Evolutionary conservation across 2,797 vertebrate genomes (phyloP).

Genomic region (Cottoperca gobio): DNA sequence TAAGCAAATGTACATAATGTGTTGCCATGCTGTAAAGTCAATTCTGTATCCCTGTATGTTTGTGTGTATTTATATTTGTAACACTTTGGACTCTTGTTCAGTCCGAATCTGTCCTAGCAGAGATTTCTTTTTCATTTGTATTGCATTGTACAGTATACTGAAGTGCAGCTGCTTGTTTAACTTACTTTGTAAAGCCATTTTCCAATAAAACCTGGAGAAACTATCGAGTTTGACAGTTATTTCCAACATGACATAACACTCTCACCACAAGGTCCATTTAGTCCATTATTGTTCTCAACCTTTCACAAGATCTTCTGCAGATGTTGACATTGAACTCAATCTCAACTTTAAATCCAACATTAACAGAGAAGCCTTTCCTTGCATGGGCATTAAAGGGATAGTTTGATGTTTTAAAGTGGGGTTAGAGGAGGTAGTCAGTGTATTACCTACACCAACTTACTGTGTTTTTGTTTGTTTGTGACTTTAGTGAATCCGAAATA

Average conservation of each 20-base stretch:
- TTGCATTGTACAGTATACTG: conserved; percentile 47
- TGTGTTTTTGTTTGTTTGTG: too few relatives aligned
- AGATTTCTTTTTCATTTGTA: conserved; percentile 53
- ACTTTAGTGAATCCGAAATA: too few relatives aligned
- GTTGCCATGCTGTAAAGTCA: conserved; percentile 70
- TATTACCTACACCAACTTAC: too few relatives aligned
- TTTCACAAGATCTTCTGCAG: not conserved
- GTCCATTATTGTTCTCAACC: too few relatives aligned
- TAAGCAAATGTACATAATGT: conserved; percentile 76
- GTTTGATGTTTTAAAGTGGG: too few relatives aligned
- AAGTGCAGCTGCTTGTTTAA: conserved; percentile 64
- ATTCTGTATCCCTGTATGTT: conserved; percentile 61
- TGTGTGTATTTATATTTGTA: conserved; percentile 77
- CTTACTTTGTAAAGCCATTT: conserved; percentile 73
- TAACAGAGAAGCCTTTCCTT: too few relatives aligned
- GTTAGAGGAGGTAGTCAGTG: too few relatives aligned
- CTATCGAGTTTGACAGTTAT: rapidly evolving
- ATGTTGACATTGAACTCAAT: not conserved
- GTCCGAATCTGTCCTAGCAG: conserved; percentile 45
- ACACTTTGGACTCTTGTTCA: conserved; percentile 32
- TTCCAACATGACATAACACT: too few relatives aligned
- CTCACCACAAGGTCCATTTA: not conserved
- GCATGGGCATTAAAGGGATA: too few relatives aligned
- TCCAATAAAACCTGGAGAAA: conserved; percentile 67
- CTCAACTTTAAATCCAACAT: not conserved